A percentile compares a stretch with the other conserved stretches of the same genome.
Conservation (phyloP, 2,113 vertebrate species). For the Centropus unirufus region DNA sequence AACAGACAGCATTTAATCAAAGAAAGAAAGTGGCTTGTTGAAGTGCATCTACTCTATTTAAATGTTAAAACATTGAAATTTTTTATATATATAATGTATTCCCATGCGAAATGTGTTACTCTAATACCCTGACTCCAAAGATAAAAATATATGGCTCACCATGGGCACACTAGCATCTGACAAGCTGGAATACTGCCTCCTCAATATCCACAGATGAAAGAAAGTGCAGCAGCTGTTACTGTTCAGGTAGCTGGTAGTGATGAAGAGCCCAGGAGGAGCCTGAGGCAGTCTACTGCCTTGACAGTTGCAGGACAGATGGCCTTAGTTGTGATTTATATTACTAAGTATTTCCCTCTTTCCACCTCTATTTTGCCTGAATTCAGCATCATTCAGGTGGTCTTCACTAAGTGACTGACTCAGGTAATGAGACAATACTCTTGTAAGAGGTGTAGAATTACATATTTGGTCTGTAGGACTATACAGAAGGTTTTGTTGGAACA, state of each 20-base stretch:
- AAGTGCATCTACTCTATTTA: slow-evolving; percentile 25
- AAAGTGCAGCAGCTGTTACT: slow-evolving; percentile 71
- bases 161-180: slow-evolving; percentile 51
- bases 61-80: slow-evolving; percentile 10
- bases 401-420: neutral
- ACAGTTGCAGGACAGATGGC: slow-evolving; percentile 71
- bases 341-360: slow-evolving; percentile 52
- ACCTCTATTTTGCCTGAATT: slow-evolving; percentile 3
- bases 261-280: slow-evolving; percentile 67
- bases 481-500: neutral
- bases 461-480: neutral
- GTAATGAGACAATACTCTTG: slow-evolving; percentile 9
- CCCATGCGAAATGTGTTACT: slow-evolving; percentile 13
- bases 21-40: slow-evolving; percentile 14
- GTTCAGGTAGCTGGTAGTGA: slow-evolving; percentile 72
- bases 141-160: slow-evolving; percentile 64
- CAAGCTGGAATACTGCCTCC: slow-evolving; percentile 61
- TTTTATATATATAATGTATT: slow-evolving; percentile 40
- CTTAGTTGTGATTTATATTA: slow-evolving; percentile 61
- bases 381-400: slow-evolving; percentile 4
- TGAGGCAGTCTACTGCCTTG: slow-evolving; percentile 61
- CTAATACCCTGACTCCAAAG: slow-evolving; percentile 53
- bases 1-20: slow-evolving; percentile 46
- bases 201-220: slow-evolving; percentile 61
- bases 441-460: slow-evolving; percentile 8